Conservation (phyloP, 2,888 invertebrate genomes). For the Camptogramma bilineatum region DNA sequence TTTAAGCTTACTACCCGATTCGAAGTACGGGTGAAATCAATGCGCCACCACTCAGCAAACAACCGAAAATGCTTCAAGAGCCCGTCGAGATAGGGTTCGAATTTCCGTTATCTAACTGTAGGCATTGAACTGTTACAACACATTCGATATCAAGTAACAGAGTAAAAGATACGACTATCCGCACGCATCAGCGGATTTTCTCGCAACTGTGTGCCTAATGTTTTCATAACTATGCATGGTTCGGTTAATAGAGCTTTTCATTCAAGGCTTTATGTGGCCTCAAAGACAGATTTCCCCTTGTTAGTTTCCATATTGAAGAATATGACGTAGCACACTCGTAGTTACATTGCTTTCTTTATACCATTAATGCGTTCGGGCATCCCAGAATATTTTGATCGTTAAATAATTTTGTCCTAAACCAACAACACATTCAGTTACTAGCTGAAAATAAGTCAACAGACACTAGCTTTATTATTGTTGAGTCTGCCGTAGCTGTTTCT, state of each 20-base stretch:
- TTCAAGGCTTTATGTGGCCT: not conserved
- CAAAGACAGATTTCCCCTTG: not conserved
- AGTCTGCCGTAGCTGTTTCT: constrained; percentile 46
- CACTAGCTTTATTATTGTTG: constrained; percentile 38
- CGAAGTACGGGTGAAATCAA: constrained; percentile 56
- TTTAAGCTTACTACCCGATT: constrained; percentile 66
- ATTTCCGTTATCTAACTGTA: constrained; percentile 56
- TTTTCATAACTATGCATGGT: constrained; percentile 33
- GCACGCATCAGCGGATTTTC: constrained; percentile 71
- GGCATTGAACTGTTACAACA: constrained; percentile 70
- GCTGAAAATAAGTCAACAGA: constrained; percentile 23
- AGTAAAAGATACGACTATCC: constrained; percentile 77
- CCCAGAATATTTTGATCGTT: constrained; percentile 5
- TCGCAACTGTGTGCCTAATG: constrained; percentile 49
- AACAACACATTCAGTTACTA: constrained; percentile 21
- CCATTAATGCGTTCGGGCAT: not conserved
- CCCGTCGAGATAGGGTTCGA: constrained; percentile 50
- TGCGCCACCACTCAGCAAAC: constrained; percentile 36
- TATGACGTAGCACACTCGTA: not conserved
- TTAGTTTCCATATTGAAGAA: not conserved
- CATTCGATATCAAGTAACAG: constrained; percentile 71
- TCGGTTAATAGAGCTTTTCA: constrained; percentile 4
- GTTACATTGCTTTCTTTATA: not conserved
- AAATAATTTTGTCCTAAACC: constrained; percentile 21
- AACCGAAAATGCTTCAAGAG: constrained; percentile 51